phyloP scores from a whole-genome alignment of 92 coral and sea anemone species.

The Porites cylindrica region DNA sequence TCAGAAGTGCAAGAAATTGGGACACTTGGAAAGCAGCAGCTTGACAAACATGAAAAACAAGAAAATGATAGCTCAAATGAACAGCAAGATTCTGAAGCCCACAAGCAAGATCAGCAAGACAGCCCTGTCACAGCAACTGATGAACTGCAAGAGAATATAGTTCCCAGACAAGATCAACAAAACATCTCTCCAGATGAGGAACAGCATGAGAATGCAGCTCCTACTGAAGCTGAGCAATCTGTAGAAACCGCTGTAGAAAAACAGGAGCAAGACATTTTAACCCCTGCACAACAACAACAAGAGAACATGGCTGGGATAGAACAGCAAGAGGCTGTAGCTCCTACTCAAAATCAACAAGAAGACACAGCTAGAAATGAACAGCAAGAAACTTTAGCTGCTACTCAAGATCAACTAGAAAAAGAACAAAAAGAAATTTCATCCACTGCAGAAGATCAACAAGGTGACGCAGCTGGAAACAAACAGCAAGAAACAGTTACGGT shows the following conservation, averaged over 20 bases:
- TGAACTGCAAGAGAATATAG: too few species aligned
- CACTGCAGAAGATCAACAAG: neutral
- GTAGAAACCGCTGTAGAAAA: constrained; percentile 1
- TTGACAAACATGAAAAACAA: too few species aligned
- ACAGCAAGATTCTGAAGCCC: constrained; percentile 1
- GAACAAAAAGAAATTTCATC: constrained; percentile 6
- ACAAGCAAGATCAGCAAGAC: too few species aligned
- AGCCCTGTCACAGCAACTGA: too few species aligned
- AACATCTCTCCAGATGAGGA: too few species aligned
- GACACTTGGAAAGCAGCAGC: constrained; percentile 3
- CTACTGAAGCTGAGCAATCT: neutral
- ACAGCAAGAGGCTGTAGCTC: constrained; percentile 3
- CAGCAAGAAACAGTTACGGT: constrained; percentile 1
- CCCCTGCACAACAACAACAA: neutral
- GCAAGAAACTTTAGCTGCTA: neutral
- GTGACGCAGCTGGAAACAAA: neutral
- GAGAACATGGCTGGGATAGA: neutral
- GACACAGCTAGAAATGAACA: constrained; percentile 1
- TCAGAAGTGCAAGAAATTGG: neutral
- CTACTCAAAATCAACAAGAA: constrained; percentile 13
- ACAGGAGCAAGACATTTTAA: neutral
- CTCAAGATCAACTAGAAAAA: neutral
- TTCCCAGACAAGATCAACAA: too few species aligned
- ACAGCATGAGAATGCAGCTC: neutral
- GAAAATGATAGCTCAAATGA: too few species aligned